These are phyloP conservation scores for Rhadina sibilatrix DNA, from an alignment of 2,113 vertebrate genomes.

Conservation along the genomic window DNA sequence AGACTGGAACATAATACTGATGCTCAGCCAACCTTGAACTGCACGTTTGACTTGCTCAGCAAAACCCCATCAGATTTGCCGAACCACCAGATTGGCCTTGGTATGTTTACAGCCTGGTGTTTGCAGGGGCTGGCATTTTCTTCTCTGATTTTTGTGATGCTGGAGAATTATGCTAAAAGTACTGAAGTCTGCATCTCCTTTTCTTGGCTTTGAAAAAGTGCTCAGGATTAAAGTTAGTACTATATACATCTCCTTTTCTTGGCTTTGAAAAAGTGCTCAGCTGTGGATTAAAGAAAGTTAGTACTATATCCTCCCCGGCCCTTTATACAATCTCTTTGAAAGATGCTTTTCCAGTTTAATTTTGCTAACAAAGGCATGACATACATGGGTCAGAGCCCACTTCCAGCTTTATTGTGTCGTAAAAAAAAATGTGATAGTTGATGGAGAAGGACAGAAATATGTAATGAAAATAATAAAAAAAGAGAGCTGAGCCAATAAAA, in stretches of 20 bases:
- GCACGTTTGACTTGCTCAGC: conserved; percentile 23
- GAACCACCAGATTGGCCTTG: background rate
- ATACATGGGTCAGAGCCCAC: background rate
- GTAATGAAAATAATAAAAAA: background rate
- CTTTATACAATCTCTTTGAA: background rate
- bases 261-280: background rate
- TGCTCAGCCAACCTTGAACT: conserved; percentile 47
- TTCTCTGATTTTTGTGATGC: background rate
- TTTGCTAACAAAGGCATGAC: background rate
- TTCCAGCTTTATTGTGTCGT: background rate
- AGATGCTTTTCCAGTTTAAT: background rate
- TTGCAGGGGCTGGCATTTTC: background rate
- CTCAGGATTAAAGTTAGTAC: background rate
- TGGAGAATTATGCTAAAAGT: background rate
- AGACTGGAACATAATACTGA: conserved; percentile 38
- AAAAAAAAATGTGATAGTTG: background rate
- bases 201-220: background rate
- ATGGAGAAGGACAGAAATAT: background rate
- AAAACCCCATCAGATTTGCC: conserved; percentile 8
- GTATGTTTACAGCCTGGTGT: background rate
- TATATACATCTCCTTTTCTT: background rate
- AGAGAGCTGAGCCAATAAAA: background rate
- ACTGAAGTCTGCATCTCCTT: background rate
- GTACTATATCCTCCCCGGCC: background rate
- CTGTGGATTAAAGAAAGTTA: background rate